These are phyloP conservation scores for Mandrillus leucophaeus DNA, from an alignment of 2,113 vertebrate species.

Conservation along the genomic window DNA sequence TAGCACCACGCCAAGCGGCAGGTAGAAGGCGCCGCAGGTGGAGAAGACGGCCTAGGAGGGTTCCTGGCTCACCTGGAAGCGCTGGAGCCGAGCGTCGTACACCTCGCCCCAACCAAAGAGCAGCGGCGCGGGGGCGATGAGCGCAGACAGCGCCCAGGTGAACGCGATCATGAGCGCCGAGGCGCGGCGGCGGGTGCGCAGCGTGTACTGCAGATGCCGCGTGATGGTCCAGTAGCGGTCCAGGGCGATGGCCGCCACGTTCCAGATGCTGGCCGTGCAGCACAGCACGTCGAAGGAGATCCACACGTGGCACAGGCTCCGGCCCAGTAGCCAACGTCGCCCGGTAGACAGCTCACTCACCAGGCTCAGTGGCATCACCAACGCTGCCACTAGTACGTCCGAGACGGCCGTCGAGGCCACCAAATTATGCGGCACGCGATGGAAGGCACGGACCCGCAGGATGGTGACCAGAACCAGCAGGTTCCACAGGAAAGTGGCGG, in stretches of 20 bases:
- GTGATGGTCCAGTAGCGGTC: slow-evolving; percentile 66
- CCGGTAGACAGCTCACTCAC: slow-evolving; percentile 60
- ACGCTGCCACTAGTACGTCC: slow-evolving; percentile 66
- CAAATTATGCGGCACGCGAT: slow-evolving; percentile 67
- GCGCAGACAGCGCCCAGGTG: slow-evolving; percentile 62
- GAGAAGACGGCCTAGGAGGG: slow-evolving; percentile 67
- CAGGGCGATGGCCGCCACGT: slow-evolving; percentile 71
- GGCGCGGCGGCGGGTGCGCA: slow-evolving; percentile 55
- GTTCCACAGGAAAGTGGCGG: slow-evolving; percentile 74
- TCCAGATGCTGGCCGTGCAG: slow-evolving; percentile 78
- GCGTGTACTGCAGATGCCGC: slow-evolving; percentile 63
- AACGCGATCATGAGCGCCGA: slow-evolving; percentile 59
- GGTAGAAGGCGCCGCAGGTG: slow-evolving; percentile 71
- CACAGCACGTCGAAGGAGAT: slow-evolving; percentile 71
- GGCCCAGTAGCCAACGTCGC: slow-evolving; percentile 63
- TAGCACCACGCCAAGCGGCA: slow-evolving; percentile 62
- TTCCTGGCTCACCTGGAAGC: slow-evolving; percentile 71
- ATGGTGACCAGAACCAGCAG: slow-evolving; percentile 72
- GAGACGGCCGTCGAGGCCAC: slow-evolving; percentile 75
- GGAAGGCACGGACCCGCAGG: slow-evolving; percentile 70
- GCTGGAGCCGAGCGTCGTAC: slow-evolving; percentile 35
- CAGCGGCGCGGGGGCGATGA: slow-evolving; percentile 59
- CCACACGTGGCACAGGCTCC: slow-evolving; percentile 68
- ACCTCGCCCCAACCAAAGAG: slow-evolving; percentile 69
- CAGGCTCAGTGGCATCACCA: slow-evolving; percentile 71